Conservation (phyloP, 1,140 invertebrate genomes). For the Bilobella aurantiaca region DNA sequence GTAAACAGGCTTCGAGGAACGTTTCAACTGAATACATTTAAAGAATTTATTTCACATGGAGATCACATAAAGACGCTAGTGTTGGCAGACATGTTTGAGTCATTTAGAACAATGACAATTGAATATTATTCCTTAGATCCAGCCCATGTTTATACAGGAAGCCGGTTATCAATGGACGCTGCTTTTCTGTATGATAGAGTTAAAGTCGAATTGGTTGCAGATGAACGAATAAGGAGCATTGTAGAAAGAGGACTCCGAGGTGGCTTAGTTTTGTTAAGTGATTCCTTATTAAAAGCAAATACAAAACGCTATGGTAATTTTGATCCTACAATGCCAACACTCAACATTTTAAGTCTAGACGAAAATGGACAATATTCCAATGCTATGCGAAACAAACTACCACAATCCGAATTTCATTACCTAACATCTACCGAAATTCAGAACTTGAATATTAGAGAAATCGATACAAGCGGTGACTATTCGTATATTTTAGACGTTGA, state of each 20-base stretch:
- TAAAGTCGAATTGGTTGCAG: background rate
- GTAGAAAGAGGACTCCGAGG: background rate
- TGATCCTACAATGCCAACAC: background rate
- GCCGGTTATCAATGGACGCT: background rate
- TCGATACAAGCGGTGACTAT: background rate
- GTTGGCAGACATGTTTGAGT: background rate
- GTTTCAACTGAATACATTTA: background rate
- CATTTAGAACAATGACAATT: background rate
- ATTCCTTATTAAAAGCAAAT: background rate
- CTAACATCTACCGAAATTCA: background rate
- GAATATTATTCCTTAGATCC: background rate
- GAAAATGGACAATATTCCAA: background rate
- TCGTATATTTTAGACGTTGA: too few species aligned
- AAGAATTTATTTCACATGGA: background rate
- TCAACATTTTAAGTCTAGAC: background rate
- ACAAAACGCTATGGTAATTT: background rate
- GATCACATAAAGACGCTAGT: background rate
- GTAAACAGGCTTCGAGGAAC: background rate
- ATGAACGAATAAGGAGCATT: background rate
- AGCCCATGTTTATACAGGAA: background rate
- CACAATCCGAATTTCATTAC: background rate
- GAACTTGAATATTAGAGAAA: background rate
- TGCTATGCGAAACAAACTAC: background rate
- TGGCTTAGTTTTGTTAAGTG: background rate
- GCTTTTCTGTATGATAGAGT: background rate